phyloP scores from a whole-genome alignment of 1,140 invertebrate species.

The Frieseomelitta varia region DNA sequence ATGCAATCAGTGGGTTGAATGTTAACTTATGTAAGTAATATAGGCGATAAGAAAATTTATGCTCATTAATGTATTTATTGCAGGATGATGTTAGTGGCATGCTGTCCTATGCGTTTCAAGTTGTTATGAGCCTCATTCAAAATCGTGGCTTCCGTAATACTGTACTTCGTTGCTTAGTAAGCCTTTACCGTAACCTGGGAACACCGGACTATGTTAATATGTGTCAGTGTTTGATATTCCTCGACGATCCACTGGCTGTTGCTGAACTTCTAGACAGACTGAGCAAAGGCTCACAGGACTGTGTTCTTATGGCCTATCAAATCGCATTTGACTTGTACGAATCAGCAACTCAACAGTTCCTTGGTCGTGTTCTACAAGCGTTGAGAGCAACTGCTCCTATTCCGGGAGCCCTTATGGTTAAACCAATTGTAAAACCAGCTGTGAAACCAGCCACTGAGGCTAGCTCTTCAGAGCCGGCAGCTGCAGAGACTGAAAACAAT shows the following conservation, averaged over 20 bases:
- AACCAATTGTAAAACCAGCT: constrained; percentile 88
- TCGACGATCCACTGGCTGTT: constrained; percentile 95
- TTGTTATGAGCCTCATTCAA: constrained; percentile 97
- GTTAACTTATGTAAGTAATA: not conserved
- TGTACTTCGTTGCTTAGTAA: constrained; percentile 94
- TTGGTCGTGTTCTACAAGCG: constrained; percentile 93
- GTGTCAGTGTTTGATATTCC: constrained; percentile 97
- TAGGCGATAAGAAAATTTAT: constrained; percentile 1
- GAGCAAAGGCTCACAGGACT: constrained; percentile 89
- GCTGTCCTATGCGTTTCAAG: constrained; percentile 97
- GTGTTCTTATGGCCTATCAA: constrained; percentile 96
- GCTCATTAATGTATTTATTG: constrained; percentile 49
- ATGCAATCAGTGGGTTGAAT: constrained; percentile 87
- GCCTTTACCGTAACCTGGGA: constrained; percentile 92
- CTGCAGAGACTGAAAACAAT: constrained; percentile 63
- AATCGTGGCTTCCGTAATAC: constrained; percentile 95
- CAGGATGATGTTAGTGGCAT: constrained; percentile 93
- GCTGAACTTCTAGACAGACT: constrained; percentile 95
- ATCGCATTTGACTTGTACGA: constrained; percentile 99
- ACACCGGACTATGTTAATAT: constrained; percentile 98
- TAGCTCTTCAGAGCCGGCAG: constrained; percentile 42
- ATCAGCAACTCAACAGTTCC: constrained; percentile 98
- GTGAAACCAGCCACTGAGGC: constrained; percentile 69
- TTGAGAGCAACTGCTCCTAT: constrained; percentile 92
- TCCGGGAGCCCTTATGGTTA: constrained; percentile 86